A percentile compares a stretch with the other conserved stretches of the same genome.
Conservation (phyloP, 2,113 vertebrate genomes). For the Arothron firmamentum region DNA sequence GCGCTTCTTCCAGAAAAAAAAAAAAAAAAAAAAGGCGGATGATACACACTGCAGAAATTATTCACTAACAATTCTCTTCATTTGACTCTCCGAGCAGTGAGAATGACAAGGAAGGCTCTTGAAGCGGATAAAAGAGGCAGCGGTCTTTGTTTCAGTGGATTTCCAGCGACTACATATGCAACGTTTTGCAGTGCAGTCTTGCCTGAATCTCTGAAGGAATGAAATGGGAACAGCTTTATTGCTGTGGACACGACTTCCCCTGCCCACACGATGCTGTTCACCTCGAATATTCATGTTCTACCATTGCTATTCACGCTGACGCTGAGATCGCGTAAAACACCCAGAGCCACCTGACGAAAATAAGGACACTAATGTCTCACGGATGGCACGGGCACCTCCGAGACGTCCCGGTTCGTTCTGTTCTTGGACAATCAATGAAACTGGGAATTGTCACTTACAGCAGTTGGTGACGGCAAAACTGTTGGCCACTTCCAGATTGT, state of each 20-base stretch:
- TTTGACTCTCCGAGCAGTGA: not conserved
- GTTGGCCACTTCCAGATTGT: slow-evolving; percentile 98
- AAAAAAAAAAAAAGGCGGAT: slow-evolving; percentile 33
- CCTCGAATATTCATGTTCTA: slow-evolving; percentile 14
- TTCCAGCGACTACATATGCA: not conserved
- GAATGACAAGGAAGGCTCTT: not conserved
- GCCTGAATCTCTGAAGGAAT: slow-evolving; percentile 42
- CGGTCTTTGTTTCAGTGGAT: no score
- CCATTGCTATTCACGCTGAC: no score
- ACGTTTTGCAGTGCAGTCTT: slow-evolving; percentile 8
- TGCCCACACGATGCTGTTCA: slow-evolving; percentile 12
- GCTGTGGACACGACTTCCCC: slow-evolving; percentile 73
- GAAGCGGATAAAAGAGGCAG: no score
- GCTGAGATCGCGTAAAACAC: no score
- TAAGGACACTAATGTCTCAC: not conserved
- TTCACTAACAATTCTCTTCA: not conserved
- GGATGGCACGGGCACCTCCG: not conserved
- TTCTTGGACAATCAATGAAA: not conserved
- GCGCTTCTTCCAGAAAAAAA: slow-evolving; percentile 4
- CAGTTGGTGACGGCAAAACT: slow-evolving; percentile 98
- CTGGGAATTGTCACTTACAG: slow-evolving; percentile 81
- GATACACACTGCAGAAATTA: slow-evolving; percentile 12
- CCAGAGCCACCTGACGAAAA: no score
- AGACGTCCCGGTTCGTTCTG: not conserved
- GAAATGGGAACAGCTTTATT: slow-evolving; percentile 54